These are phyloP conservation scores for Poecilia picta DNA, from an alignment of 2,797 vertebrate species.

Conservation along the genomic window DNA sequence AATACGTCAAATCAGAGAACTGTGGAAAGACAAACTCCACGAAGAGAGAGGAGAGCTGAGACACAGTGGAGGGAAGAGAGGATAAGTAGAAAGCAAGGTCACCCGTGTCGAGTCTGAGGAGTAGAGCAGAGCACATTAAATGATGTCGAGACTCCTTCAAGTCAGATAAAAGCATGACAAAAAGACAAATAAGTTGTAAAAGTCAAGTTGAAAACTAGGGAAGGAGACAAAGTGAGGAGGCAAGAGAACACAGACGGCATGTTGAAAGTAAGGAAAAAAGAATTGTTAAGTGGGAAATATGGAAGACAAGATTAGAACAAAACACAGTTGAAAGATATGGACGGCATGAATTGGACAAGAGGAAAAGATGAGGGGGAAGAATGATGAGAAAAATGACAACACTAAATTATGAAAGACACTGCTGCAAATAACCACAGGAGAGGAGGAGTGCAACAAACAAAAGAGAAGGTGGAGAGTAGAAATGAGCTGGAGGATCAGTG, in stretches of 20 bases:
- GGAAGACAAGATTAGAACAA: not conserved
- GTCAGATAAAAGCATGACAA: constrained; percentile 13
- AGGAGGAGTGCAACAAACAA: not conserved
- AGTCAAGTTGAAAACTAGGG: not conserved
- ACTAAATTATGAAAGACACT: constrained; percentile 1
- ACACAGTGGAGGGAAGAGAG: constrained; percentile 1
- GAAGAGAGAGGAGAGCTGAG: not conserved
- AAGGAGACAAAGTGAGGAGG: not conserved
- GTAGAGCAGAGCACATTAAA: constrained; percentile 6
- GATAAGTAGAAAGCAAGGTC: constrained; percentile 9
- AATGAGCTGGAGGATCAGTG: not conserved
- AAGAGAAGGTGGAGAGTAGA: not conserved
- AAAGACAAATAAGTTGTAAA: constrained; percentile 24
- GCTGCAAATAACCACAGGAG: not conserved
- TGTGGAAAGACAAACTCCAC: not conserved
- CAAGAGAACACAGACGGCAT: not conserved
- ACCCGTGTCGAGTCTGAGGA: constrained; percentile 1
- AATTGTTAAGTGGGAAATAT: not conserved
- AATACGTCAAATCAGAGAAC: not conserved
- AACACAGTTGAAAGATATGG: not conserved
- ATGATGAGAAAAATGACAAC: not conserved
- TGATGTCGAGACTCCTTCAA: constrained; percentile 12
- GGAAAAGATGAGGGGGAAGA: not conserved
- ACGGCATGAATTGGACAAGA: not conserved
- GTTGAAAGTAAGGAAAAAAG: not conserved